Evolutionary conservation across 2,797 vertebrate genomes (phyloP), one percentile per base, ranked within the genome.

Genomic region (Salarias fasciatus): DNA sequence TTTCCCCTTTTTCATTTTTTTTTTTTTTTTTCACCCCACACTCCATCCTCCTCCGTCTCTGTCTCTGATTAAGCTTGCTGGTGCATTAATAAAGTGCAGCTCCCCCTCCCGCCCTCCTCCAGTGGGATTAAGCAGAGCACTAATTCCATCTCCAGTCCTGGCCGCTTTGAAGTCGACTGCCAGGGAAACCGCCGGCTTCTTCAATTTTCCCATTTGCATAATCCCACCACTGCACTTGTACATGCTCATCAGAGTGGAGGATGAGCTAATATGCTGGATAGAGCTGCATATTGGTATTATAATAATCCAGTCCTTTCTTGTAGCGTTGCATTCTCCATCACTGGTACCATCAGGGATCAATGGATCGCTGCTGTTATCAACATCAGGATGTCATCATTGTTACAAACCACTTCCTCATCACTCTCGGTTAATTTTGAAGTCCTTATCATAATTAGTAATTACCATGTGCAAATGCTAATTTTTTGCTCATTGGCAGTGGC

Each of bases 131-230:
- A 85, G 79, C 83, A 76, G 77, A 80, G 87, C 85, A 85, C 86
- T 91, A 92, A 93, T 93, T 92, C 91, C 88, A 87, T 90, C 85
- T 89, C 82, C 88, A 76, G 86, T 85, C 75, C 79, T 61, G 74
- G 64, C 79, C 37, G 83, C 92, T 93, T 93, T 93, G 90, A 93
- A 92, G 91, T 91, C 57, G 73, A 88, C 85, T 90, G 85, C 82
- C 81, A 88, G 85, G 69, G 75, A 84, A 84, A 79, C 77, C 63
- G 53, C 68, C 61, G 38, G 81, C 79, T 88, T 74, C 89, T 88
- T 87, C 82, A 82, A 65, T 79, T 80, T 79, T 38, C 36, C 36
- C 1, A 91, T 92, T 93, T 91, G 82, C 91, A 91, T 93, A 93
- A 93, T 92, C 91, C 89, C 73, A 79, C 80, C 78, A 73, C 86